These are phyloP conservation scores for Neodontobutis hainanensis DNA, from an alignment of 2,113 vertebrate species.

Conservation along the genomic window DNA sequence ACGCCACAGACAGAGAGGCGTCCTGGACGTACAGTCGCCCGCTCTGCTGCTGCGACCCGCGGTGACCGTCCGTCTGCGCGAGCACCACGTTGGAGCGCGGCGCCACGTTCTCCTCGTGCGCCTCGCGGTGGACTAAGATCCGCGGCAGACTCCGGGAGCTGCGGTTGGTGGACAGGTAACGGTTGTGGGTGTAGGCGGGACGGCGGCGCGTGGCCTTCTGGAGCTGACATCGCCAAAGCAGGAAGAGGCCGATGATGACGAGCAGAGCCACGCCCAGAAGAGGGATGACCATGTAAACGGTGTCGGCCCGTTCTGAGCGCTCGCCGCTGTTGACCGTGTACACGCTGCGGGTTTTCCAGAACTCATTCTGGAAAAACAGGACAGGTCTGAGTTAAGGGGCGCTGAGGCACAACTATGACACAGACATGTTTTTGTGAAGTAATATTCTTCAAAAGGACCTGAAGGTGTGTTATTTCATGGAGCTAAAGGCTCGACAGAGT, in stretches of 20 bases:
- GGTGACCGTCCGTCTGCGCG: conserved; percentile 19
- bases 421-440: too few relatives aligned
- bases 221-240: conserved; percentile 92
- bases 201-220: conserved; percentile 88
- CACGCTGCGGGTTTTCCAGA: conserved; percentile 85
- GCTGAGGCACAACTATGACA: too few relatives aligned
- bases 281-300: conserved; percentile 87
- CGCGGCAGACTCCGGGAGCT: conserved; percentile 83
- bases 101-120: conserved; percentile 40
- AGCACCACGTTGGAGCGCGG: background rate
- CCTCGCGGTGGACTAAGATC: conserved; percentile 86
- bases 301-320: conserved; percentile 76
- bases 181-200: conserved; percentile 86
- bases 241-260: conserved; percentile 89
- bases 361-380: conserved; percentile 83
- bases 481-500: too few relatives aligned
- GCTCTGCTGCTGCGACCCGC: conserved; percentile 54
- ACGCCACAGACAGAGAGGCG: conserved; percentile 76
- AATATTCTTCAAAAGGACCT: too few relatives aligned
- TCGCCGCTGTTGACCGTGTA: conserved; percentile 82
- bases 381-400: background rate
- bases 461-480: too few relatives aligned
- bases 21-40: conserved; percentile 81
- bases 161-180: conserved; percentile 84
- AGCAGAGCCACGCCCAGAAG: conserved; percentile 88